These are phyloP conservation scores for Struthidea cinerea DNA, from an alignment of 2,113 vertebrate genomes.

Conservation along the genomic window DNA sequence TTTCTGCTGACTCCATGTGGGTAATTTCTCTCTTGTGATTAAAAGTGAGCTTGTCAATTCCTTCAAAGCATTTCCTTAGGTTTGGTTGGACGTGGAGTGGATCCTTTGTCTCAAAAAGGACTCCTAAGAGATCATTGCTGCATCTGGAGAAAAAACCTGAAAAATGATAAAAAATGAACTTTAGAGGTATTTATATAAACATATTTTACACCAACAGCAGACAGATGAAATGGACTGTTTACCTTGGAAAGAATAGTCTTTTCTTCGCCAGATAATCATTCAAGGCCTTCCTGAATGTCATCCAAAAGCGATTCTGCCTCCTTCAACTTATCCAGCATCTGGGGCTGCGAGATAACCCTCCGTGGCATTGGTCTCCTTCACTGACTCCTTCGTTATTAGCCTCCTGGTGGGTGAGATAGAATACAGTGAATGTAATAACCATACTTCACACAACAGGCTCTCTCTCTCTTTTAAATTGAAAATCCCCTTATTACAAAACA, in stretches of 20 bases:
- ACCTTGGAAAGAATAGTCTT: conserved; percentile 78
- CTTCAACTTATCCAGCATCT: conserved; percentile 80
- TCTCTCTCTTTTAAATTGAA: conserved; percentile 80
- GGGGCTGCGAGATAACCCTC: conserved; percentile 78
- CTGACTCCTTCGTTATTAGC: conserved; percentile 79
- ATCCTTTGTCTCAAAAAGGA: conserved; percentile 72
- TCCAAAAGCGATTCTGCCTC: conserved; percentile 75
- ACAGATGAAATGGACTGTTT: conserved; percentile 72
- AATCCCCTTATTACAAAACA: conserved; percentile 86
- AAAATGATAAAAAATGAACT: conserved; percentile 53
- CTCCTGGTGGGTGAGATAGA: conserved; percentile 84
- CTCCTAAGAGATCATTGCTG: conserved; percentile 49
- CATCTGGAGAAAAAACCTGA: conserved; percentile 35
- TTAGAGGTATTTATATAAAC: conserved; percentile 55
- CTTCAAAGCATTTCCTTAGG: conserved; percentile 74
- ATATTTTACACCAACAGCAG: conserved; percentile 56
- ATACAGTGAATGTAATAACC: conserved; percentile 82
- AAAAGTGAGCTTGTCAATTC: conserved; percentile 77
- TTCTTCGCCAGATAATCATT: conserved; percentile 74
- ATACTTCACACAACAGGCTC: conserved; percentile 81
- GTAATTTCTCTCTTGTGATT: conserved; percentile 77
- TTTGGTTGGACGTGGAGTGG: conserved; percentile 41
- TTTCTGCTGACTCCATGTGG: conserved; percentile 78
- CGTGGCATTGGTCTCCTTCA: conserved; percentile 73
- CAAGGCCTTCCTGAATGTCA: conserved; percentile 78